Evolutionary conservation across 2,113 vertebrate species (phyloP).

Genomic region (Phalacrocorax aristotelis): DNA sequence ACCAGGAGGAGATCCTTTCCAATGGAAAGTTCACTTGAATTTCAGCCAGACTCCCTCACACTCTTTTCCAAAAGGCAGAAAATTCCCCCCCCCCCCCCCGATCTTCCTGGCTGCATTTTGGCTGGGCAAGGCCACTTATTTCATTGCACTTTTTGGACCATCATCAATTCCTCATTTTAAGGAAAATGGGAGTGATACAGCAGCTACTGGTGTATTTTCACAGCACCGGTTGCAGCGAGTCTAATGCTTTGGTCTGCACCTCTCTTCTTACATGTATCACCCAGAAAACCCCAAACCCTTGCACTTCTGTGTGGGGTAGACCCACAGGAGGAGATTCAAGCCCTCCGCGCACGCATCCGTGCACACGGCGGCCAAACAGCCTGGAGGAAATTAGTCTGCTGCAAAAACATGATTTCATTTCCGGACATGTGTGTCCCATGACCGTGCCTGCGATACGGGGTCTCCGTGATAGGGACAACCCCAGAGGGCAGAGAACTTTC

Average conservation of each 20-base stretch:
- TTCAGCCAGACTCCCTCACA: neutral
- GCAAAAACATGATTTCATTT: conserved; percentile 50
- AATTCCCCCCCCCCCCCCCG: neutral
- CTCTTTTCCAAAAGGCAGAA: neutral
- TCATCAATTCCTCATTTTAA: neutral
- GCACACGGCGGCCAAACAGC: rapidly evolving
- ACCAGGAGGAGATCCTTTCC: neutral
- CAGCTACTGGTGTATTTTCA: neutral
- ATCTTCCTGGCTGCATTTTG: neutral
- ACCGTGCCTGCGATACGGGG: rapidly evolving
- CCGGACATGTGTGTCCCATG: neutral
- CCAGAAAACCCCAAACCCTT: neutral
- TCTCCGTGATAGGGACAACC: neutral
- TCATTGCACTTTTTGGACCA: neutral
- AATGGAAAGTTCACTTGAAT: neutral
- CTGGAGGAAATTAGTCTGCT: neutral
- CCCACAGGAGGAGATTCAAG: neutral
- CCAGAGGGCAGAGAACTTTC: neutral
- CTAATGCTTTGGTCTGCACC: neutral
- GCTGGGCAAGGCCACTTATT: neutral
- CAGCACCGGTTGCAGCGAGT: neutral
- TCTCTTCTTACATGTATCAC: rapidly evolving
- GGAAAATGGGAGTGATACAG: neutral
- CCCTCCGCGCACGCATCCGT: rapidly evolving
- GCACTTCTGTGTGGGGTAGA: rapidly evolving